Conservation (phyloP, 2,888 invertebrate genomes). For the Punctoribates punctum region DNA sequence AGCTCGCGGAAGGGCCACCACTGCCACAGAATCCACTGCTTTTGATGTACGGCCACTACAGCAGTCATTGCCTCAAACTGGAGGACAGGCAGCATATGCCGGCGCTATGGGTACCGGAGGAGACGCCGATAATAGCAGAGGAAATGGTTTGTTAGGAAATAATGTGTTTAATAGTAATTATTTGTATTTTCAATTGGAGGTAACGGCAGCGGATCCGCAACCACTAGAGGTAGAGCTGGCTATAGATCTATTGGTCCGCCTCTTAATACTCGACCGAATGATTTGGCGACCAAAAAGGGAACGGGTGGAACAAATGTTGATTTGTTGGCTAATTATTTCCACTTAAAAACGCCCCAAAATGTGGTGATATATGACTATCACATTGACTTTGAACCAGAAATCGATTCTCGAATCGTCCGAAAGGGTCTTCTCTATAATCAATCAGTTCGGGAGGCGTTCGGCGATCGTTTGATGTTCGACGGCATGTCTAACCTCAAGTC, state of each 20-base stretch:
- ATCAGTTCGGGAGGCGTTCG: conserved; percentile 50
- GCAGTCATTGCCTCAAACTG: neutral
- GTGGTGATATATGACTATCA: conserved; percentile 52
- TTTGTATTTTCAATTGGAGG: neutral
- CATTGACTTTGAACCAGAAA: conserved; percentile 53
- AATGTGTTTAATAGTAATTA: neutral
- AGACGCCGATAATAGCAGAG: neutral
- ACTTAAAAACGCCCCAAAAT: conserved; percentile 51
- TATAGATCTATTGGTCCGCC: conserved; percentile 10
- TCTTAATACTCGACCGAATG: neutral
- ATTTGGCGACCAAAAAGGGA: neutral
- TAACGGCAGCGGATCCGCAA: conserved; percentile 37
- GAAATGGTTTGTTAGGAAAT: neutral
- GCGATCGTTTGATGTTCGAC: conserved; percentile 46
- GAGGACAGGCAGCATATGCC: neutral
- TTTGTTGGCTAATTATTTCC: conserved; percentile 52
- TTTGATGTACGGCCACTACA: neutral
- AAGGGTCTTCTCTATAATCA: conserved; percentile 51
- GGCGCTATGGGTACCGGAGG: neutral
- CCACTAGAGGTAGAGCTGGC: conserved; percentile 33
- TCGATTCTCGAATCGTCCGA: conserved; percentile 53
- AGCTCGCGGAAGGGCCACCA: neutral
- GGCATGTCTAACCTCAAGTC: conserved; percentile 46
- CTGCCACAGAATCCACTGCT: neutral
- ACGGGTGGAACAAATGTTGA: conserved; percentile 40